A percentile compares a stretch with the other conserved stretches of the same genome.
phyloP scores from a whole-genome alignment of 2,888 invertebrate genomes.

The Digitonthophagus gazella region DNA sequence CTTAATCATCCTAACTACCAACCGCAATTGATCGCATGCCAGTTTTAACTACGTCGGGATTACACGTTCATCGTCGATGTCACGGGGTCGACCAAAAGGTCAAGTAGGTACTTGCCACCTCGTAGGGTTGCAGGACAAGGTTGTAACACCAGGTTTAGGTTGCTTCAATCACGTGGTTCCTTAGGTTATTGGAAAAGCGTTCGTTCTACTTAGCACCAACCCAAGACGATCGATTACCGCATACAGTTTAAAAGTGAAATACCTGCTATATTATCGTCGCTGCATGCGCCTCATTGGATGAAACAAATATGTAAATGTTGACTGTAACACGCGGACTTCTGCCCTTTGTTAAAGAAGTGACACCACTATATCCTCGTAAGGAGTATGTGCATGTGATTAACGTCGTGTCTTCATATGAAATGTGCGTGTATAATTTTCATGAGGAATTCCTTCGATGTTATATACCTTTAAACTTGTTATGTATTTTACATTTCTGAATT shows the following conservation, averaged over 20 bases:
- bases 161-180: conserved; percentile 1
- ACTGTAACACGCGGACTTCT: not conserved
- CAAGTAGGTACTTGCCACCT: too few species aligned
- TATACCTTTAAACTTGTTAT: too few species aligned
- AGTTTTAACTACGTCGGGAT: too few species aligned
- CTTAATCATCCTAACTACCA: too few species aligned
- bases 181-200: conserved; percentile 15
- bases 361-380: not conserved
- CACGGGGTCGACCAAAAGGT: too few species aligned
- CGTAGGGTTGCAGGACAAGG: too few species aligned
- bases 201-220: not conserved
- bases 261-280: not conserved
- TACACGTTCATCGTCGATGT: too few species aligned
- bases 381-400: not conserved
- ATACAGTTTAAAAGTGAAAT: conserved; percentile 22
- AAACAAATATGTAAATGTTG: conserved; percentile 14
- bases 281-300: conserved; percentile 4
- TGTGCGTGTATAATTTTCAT: not conserved
- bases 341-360: conserved; percentile 4
- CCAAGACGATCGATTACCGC: conserved; percentile 25
- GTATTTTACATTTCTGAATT: too few species aligned
- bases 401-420: not conserved
- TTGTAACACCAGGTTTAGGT: too few species aligned
- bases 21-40: too few species aligned
- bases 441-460: too few species aligned